Base-by-base conservation (phyloP, 2,888 invertebrate genomes). In the Anticlea derivata region DNA sequence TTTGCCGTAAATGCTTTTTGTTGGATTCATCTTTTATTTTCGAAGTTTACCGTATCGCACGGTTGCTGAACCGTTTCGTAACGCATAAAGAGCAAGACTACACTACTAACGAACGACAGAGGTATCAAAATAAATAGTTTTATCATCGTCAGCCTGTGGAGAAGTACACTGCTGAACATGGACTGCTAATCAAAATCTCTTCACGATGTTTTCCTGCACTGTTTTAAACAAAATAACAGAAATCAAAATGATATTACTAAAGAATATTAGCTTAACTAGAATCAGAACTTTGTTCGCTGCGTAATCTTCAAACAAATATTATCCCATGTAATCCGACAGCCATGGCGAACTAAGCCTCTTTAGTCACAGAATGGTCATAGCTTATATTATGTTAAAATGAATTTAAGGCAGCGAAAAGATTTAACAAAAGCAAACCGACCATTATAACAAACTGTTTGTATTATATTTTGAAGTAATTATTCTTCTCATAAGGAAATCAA, bases 221-320 rank as follows among this genome's bases (percentile, higher is more conserved):
- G n/a, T n/a, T n/a, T n/a, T n/a, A n/a, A n/a, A n/a, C n/a, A n/a
- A n/a, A n/a, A n/a, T n/a, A n/a, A n/a, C n/a, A n/a, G n/a, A n/a
- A 4, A 17, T 17, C 2, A 17, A 17, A 17, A 17, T 17, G 17
- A 4, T 4, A 17, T 3, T 17, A 38, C 4, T 24, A n/a, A 7
- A 24, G 5, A n/a, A 5, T 8, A 26, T 38, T 38, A 34, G 8
- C 23, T 8, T 4, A 12, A 24, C 3, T 17, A 27, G 5, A 29
- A 29, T 40, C 39, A 40, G 11, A 13, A 12, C 13, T 7, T 23
- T 38, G 31, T 37, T 11, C 24, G n/a, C 34, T 70, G 61, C 66
- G 65, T 66, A 70, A 74, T 68, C 69, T 61, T 52, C 61, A 73
- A 67, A 73, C 73, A 83, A 86, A 86, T 80, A 79, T 83, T 81